These are phyloP conservation scores for Erpornis zantholeuca DNA, from an alignment of 2,113 vertebrate species.

Conservation along the genomic window DNA sequence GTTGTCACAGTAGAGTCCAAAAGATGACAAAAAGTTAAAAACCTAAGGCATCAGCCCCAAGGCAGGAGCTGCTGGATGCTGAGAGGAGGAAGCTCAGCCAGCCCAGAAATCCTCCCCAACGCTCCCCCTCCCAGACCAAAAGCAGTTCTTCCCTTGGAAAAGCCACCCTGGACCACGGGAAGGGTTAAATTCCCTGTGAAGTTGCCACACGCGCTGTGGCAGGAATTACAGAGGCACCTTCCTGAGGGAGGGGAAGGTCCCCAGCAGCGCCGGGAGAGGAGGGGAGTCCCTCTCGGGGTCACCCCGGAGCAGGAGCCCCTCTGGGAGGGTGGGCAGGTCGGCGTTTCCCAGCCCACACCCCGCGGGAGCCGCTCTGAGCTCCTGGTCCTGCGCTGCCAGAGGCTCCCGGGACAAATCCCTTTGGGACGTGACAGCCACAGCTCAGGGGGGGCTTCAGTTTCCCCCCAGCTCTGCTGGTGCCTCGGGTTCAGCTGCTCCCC, in stretches of 20 bases:
- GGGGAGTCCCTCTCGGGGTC: background rate
- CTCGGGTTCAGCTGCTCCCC: too few species aligned
- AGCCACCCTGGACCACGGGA: rapidly evolving
- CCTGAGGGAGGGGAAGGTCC: background rate
- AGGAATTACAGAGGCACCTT: background rate
- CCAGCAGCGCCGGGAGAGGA: rapidly evolving
- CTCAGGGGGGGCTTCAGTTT: background rate
- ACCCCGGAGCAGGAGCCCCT: background rate
- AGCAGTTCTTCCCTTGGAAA: background rate
- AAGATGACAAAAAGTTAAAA: too few species aligned
- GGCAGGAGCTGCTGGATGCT: rapidly evolving
- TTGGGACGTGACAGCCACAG: rapidly evolving
- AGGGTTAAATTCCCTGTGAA: background rate
- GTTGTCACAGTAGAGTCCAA: background rate
- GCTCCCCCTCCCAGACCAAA: background rate
- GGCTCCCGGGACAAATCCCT: rapidly evolving
- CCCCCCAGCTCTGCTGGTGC: background rate
- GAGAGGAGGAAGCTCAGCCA: rapidly evolving
- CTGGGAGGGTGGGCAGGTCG: background rate
- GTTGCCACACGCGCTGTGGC: too few species aligned
- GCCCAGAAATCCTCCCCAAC: background rate
- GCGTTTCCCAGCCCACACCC: rapidly evolving
- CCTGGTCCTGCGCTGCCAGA: background rate
- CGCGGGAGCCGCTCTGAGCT: too few species aligned
- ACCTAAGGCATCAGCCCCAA: too few species aligned